A percentile compares a stretch with the other conserved stretches of the same genome.
These are phyloP conservation scores for Apistogramma diplotaenia DNA, from an alignment of 2,113 vertebrate species.

Conservation along the genomic window DNA sequence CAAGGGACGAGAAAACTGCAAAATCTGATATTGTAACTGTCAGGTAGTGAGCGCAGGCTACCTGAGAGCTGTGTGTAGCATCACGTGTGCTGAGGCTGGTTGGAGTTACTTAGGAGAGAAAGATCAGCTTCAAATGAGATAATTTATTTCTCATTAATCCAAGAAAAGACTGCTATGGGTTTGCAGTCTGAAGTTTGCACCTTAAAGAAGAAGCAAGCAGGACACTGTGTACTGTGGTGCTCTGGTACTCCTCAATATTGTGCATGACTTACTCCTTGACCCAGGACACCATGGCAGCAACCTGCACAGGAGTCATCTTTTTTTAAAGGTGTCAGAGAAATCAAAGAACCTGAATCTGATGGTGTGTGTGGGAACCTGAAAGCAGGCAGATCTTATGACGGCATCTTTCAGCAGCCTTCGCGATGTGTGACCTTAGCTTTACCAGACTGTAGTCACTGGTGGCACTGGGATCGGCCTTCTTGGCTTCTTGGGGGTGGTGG, in stretches of 20 bases:
- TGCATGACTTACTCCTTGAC: neutral
- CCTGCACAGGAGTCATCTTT: neutral
- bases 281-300: neutral
- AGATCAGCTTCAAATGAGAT: neutral
- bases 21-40: neutral
- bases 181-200: neutral
- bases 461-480: neutral
- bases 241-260: neutral
- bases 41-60: too few species aligned
- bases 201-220: neutral
- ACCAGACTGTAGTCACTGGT: neutral
- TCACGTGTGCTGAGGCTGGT: too few species aligned
- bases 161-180: neutral
- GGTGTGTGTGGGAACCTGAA: neutral
- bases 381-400: neutral
- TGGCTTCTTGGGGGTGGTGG: neutral
- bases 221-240: fast-evolving
- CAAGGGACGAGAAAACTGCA: neutral
- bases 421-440: neutral
- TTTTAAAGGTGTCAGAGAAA: neutral
- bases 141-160: neutral
- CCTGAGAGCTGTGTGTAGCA: too few species aligned
- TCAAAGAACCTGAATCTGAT: neutral
- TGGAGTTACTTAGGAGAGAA: neutral
- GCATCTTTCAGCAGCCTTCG: neutral